Conservation (phyloP, 23 tunicate species). For the Botrylloides violaceus region DNA sequence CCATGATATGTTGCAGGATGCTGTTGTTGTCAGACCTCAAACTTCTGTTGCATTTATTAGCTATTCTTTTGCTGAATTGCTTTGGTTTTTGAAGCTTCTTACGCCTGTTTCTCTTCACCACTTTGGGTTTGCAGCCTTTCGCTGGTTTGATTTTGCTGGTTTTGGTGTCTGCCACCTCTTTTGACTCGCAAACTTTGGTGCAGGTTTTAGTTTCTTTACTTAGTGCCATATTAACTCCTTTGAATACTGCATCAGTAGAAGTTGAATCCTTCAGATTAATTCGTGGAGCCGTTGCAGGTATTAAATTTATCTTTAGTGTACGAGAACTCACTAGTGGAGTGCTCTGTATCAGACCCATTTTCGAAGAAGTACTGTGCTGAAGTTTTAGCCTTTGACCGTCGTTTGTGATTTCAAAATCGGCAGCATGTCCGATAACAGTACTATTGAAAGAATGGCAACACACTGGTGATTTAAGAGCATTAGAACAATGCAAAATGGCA, state of each 20-base stretch:
- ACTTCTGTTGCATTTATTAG: background rate
- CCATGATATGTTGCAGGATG: conserved; percentile 19
- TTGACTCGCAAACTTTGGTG: no score
- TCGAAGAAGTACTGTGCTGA: background rate
- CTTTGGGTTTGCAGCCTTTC: background rate
- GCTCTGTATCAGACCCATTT: background rate
- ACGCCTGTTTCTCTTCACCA: background rate
- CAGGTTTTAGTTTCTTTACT: no score
- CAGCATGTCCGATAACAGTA: background rate
- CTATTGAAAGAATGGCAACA: background rate
- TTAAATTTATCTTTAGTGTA: no score
- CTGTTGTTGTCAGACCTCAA: conserved; percentile 6
- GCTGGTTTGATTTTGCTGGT: background rate
- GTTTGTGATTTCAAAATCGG: background rate
- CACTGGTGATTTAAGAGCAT: background rate
- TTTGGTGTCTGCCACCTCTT: background rate
- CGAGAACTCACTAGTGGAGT: background rate
- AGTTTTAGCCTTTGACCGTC: no score
- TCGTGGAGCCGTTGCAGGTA: background rate
- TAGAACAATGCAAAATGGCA: no score
- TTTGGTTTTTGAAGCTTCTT: background rate
- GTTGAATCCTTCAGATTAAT: background rate
- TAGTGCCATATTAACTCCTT: no score
- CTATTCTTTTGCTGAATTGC: background rate
- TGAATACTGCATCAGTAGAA: background rate